Evolutionary conservation across 1,140 invertebrate genomes (phyloP).

Genomic region (Nylanderia fulva): DNA sequence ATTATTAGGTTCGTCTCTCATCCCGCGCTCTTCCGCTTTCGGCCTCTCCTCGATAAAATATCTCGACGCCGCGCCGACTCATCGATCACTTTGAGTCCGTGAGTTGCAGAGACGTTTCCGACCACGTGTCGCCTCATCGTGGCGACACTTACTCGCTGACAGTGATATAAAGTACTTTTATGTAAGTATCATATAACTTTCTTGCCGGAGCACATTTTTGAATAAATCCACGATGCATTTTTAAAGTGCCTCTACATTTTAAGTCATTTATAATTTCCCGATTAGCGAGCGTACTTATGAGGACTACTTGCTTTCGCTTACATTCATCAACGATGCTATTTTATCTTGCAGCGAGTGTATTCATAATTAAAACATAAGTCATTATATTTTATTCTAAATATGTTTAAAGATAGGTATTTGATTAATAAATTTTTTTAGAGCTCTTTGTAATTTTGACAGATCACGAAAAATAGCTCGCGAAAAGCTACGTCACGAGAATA

Average conservation of each 20-base stretch:
- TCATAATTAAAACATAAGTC: too few species aligned
- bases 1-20: constrained; percentile 2
- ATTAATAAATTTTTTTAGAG: too few species aligned
- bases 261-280: neutral
- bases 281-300: too few species aligned
- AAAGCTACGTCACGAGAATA: too few species aligned
- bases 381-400: too few species aligned
- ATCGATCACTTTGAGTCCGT: constrained; percentile 39
- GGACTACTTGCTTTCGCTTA: neutral
- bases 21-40: neutral
- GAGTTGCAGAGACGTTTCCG: constrained; percentile 20
- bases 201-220: neutral
- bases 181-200: neutral
- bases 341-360: too few species aligned
- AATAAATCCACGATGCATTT: neutral
- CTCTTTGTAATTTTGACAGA: too few species aligned
- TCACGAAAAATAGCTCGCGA: too few species aligned
- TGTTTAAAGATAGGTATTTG: too few species aligned
- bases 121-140: constrained; percentile 16
- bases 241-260: neutral
- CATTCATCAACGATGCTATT: too few species aligned
- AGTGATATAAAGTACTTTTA: constrained; percentile 16
- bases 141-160: constrained; percentile 17
- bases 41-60: constrained; percentile 14
- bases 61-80: constrained; percentile 11